Evolutionary conservation across 2,113 vertebrate species (phyloP).

Genomic region (Sisor rabdophorus): DNA sequence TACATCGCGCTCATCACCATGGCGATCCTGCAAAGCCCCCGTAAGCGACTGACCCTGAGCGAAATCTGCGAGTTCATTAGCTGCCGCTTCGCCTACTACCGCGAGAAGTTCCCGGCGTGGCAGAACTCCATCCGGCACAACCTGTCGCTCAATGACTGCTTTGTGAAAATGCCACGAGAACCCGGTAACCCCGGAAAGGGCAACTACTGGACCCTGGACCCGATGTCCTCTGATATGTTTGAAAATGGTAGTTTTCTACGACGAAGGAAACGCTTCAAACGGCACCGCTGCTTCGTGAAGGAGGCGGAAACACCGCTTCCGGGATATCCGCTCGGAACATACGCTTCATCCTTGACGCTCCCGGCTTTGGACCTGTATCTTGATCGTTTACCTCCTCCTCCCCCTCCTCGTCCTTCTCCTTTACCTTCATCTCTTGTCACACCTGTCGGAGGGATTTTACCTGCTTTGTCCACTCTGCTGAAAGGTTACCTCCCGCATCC

Average conservation of each 20-base stretch:
- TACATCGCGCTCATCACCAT: slow-evolving; percentile 78
- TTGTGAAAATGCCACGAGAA: slow-evolving; percentile 71
- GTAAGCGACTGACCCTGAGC: slow-evolving; percentile 71
- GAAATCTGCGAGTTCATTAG: slow-evolving; percentile 74
- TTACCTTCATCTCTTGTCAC: slow-evolving; percentile 36
- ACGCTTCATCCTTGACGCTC: slow-evolving; percentile 47
- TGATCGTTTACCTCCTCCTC: slow-evolving; percentile 14
- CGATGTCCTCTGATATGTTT: slow-evolving; percentile 74
- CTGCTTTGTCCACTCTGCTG: slow-evolving; percentile 63
- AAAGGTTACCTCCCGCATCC: slow-evolving; percentile 52
- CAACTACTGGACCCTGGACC: slow-evolving; percentile 76
- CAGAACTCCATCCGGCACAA: slow-evolving; percentile 76
- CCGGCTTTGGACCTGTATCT: slow-evolving; percentile 49
- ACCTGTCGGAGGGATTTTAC: slow-evolving; percentile 56
- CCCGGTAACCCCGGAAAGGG: slow-evolving; percentile 73
- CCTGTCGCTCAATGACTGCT: slow-evolving; percentile 74
- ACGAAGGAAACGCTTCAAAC: slow-evolving; percentile 71
- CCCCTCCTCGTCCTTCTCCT: slow-evolving; percentile 23
- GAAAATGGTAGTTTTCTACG: slow-evolving; percentile 74
- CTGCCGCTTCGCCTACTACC: slow-evolving; percentile 66
- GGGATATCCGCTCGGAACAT: slow-evolving; percentile 49
- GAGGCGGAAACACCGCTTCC: slow-evolving; percentile 47
- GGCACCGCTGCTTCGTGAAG: slow-evolving; percentile 54
- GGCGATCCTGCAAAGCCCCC: slow-evolving; percentile 75
- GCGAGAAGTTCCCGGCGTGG: slow-evolving; percentile 71